Percentiles rank a stretch among this genome's conserved stretches.
Evolutionary conservation across 2,888 invertebrate species (phyloP).

Genomic region (Escarpia spicata): DNA sequence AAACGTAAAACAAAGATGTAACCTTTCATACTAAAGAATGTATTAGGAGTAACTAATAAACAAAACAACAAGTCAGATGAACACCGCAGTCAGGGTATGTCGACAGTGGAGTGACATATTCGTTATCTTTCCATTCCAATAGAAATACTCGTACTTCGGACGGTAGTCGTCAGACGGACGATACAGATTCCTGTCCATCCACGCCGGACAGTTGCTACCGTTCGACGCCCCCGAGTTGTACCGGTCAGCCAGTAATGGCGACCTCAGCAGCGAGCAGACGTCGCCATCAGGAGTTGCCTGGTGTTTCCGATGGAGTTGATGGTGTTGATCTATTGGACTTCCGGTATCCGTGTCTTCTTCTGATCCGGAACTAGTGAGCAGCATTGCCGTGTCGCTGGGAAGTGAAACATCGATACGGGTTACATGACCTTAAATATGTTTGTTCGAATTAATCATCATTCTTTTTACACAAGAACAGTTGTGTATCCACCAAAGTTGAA

Average conservation of each 20-base stretch:
- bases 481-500: too few relatives aligned
- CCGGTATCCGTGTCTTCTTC: slow-evolving; percentile 4
- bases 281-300: background rate
- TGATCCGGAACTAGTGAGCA: background rate
- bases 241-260: slow-evolving; percentile 3
- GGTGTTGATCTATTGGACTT: background rate
- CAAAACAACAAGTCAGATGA: too few relatives aligned
- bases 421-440: background rate
- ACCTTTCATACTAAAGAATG: too few relatives aligned
- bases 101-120: background rate
- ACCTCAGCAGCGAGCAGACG: background rate
- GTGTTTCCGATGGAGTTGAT: background rate
- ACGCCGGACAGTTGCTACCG: background rate
- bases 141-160: background rate
- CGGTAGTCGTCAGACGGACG: slow-evolving; percentile 13
- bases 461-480: too few relatives aligned
- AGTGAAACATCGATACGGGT: background rate
- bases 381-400: background rate
- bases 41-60: too few relatives aligned
- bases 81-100: too few relatives aligned
- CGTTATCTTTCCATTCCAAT: background rate
- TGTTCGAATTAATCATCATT: background rate
- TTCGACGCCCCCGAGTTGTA: background rate
- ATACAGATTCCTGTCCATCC: background rate
- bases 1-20: too few relatives aligned